Percentiles rank a stretch among this genome's conserved stretches.
Conservation (phyloP, 2,888 invertebrate species). For the Caenorhabditis plicata region DNA sequence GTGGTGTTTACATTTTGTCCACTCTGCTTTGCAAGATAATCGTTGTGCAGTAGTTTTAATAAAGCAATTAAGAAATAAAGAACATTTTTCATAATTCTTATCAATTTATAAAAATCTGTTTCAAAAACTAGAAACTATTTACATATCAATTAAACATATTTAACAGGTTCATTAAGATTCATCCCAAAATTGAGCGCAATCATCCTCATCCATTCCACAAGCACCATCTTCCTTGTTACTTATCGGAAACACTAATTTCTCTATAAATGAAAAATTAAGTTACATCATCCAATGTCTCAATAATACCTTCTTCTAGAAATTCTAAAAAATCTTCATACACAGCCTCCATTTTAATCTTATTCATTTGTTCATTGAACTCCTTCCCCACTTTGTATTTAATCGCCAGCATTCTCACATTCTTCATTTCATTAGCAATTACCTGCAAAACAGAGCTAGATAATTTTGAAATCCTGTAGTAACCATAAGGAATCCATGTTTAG, state of each 20-base stretch:
- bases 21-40: no score
- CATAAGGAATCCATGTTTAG: slow-evolving; percentile 11
- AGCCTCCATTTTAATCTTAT: slow-evolving; percentile 16
- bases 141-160: no score
- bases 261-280: slow-evolving; percentile 4
- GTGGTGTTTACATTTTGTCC: no score
- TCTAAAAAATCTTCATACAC: slow-evolving; percentile 18
- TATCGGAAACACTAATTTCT: slow-evolving; percentile 17
- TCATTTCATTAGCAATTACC: slow-evolving; percentile 8
- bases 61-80: no score
- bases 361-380: slow-evolving; percentile 17
- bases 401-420: slow-evolving; percentile 5
- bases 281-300: background rate
- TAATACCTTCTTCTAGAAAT: slow-evolving; percentile 7
- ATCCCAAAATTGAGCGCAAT: slow-evolving; percentile 13
- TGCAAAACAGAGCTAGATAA: background rate
- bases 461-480: background rate
- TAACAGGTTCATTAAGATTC: slow-evolving; percentile 1
- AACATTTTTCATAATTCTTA: no score
- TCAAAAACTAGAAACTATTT: no score
- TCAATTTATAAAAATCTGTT: no score
- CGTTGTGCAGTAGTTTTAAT: no score
- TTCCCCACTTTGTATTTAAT: slow-evolving; percentile 5
- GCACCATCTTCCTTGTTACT: slow-evolving; percentile 1
- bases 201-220: slow-evolving; percentile 1